Evolutionary conservation across 2,113 vertebrate genomes (phyloP).

Genomic region (Otocyon megalotis): DNA sequence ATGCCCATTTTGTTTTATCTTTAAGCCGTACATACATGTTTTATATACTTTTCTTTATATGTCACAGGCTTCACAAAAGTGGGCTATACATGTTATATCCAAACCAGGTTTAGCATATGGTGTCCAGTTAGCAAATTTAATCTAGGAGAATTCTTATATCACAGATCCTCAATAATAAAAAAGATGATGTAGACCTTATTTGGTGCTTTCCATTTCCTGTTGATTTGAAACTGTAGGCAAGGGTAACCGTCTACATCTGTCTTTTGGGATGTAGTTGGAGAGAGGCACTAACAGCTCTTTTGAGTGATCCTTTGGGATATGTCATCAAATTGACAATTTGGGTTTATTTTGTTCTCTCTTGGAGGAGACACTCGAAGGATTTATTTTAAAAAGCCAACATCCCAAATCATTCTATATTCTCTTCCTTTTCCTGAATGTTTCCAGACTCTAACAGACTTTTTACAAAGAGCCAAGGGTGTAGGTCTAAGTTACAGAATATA

Average conservation of each 20-base stretch:
- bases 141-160: background rate
- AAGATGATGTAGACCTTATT: background rate
- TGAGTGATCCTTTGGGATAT: background rate
- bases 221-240: background rate
- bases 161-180: background rate
- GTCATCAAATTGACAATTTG: background rate
- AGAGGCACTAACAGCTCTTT: background rate
- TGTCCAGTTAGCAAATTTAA: background rate
- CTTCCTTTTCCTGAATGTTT: background rate
- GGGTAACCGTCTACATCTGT: background rate
- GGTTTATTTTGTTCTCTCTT: background rate
- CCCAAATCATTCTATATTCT: background rate
- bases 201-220: background rate
- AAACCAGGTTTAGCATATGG: background rate
- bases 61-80: background rate
- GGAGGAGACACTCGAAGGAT: background rate
- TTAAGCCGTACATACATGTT: background rate
- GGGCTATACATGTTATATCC: fast-evolving
- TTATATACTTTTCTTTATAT: background rate
- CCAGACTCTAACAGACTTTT: background rate
- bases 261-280: background rate
- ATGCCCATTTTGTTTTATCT: background rate
- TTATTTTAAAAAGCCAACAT: background rate
- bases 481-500: background rate
- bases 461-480: background rate